A percentile compares a stretch with the other conserved stretches of the same genome.
Conservation (phyloP, 2,113 vertebrate genomes). For the Chloroceryle aenea region DNA sequence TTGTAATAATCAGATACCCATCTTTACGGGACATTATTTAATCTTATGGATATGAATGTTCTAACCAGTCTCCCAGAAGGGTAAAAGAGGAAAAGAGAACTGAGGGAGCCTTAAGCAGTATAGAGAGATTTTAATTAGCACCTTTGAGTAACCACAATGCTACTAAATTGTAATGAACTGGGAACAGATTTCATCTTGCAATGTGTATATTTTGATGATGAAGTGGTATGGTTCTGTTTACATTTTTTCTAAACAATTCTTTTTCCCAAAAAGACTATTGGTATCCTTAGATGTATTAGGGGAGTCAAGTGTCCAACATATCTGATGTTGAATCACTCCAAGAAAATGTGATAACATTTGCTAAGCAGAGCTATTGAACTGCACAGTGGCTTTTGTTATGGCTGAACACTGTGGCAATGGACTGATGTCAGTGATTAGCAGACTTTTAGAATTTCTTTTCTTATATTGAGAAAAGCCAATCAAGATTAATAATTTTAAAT, state of each 20-base stretch:
- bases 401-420: background rate
- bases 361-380: background rate
- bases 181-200: background rate
- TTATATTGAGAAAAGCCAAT: background rate
- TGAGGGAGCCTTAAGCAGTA: background rate
- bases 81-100: background rate
- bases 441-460: background rate
- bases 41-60: background rate
- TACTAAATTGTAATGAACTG: background rate
- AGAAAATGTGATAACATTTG: background rate
- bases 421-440: background rate
- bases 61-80: background rate
- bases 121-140: slow-evolving; percentile 8
- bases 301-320: background rate
- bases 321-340: background rate
- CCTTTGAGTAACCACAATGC: background rate
- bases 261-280: background rate
- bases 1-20: background rate
- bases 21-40: background rate
- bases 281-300: background rate
- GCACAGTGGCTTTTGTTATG: background rate
- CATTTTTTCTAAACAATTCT: background rate
- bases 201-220: background rate
- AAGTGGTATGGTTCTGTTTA: background rate
- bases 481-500: background rate